Percentiles rank a stretch among this genome's conserved stretches.
Evolutionary conservation across 2,113 vertebrate genomes (phyloP).

Genomic region (Redunca redunca): DNA sequence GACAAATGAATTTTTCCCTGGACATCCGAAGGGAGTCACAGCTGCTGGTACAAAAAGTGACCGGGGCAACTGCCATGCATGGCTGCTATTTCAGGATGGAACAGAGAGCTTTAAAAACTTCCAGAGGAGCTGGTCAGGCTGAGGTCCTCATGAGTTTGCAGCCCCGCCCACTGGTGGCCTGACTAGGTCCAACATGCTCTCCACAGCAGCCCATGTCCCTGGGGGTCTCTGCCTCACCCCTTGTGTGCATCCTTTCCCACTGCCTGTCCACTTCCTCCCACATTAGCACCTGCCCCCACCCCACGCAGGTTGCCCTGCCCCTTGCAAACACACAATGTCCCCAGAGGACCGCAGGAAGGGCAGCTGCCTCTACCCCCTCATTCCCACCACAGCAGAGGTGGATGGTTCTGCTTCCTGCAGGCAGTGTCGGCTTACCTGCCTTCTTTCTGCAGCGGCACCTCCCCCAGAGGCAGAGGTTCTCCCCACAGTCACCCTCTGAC

Average conservation of each 20-base stretch:
- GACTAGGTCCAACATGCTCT: not conserved
- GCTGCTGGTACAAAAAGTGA: not conserved
- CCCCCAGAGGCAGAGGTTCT: not conserved
- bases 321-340: not conserved
- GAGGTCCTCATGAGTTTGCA: not conserved
- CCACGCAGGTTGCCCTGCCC: not conserved
- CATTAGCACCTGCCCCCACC: fast-evolving
- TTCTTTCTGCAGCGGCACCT: not conserved
- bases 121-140: not conserved
- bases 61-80: too few relatives aligned
- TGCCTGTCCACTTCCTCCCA: not conserved
- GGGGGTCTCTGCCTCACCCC: not conserved
- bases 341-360: not conserved
- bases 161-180: not conserved
- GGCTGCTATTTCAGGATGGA: not conserved
- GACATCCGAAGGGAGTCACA: not conserved
- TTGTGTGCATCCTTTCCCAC: not conserved
- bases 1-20: too few relatives aligned
- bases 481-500: not conserved
- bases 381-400: not conserved
- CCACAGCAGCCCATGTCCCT: not conserved
- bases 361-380: not conserved
- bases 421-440: not conserved
- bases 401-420: not conserved
- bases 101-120: not conserved